Evolutionary conservation across 2,888 invertebrate species (phyloP), one percentile per base, ranked within the genome.

Genomic region (Trichopoda pennipes): DNA sequence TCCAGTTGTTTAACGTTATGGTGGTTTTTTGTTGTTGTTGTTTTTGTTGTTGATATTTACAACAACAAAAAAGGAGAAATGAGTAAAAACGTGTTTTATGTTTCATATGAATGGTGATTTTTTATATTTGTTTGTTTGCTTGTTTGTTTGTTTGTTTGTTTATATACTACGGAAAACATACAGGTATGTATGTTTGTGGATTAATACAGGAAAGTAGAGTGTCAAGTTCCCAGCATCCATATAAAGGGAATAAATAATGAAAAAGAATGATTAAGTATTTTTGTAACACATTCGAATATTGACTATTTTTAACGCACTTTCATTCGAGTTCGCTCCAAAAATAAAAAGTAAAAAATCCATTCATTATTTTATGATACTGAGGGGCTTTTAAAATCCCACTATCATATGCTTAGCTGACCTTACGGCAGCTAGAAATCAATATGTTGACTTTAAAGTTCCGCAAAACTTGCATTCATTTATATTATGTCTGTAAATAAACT

Each of bases 1-100:
- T 23, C 75, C 66, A 80, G 61, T 77, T 47, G 42, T 68, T 68
- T 49, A 80, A 70, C 58, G 64, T 69, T 17, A 63, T 69, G 38
- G 28, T 70, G 56, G 47, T 49, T 47, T 42, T 55, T 58, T 28
- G 28, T 56, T 56, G 42, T 2, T 19, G n/a, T n/a, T n/a, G n/a
- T n/a, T n/a, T n/a, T n/a, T n/a, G n/a, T n/a, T n/a, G n/a, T n/a
- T n/a, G n/a, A n/a, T n/a, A n/a, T 17, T 21, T n/a, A 49, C n/a
- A 60, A 49, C 1, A 44, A 44, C 9, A n/a, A n/a, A 14, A 16
- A 23, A 6, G 16, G n/a, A 61, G 12, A 35, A 32, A 4, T 19
- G 0, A 10, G 42, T 44, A 21, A 44, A 61, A 44, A 44, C 23
- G 44, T 61, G 28, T 42, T 42, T 55, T 55, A 55, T 68, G 55